These are phyloP conservation scores for Charadrius vociferus DNA, from an alignment of 2,113 vertebrate genomes.

Conservation along the genomic window DNA sequence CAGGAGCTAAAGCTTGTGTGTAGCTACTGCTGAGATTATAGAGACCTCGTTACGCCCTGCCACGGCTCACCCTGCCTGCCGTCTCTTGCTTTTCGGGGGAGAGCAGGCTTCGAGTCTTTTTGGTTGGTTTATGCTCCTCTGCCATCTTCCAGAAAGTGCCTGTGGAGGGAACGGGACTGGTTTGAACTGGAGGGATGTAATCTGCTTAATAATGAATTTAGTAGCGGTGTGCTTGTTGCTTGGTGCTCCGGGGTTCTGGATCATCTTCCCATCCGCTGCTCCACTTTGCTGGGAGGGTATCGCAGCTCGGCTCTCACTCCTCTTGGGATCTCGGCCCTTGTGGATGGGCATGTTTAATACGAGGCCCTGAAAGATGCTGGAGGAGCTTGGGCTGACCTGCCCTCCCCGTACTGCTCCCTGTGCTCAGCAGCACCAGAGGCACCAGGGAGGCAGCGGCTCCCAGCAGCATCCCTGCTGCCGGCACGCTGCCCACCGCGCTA, in stretches of 20 bases:
- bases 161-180: accelerated
- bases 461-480: accelerated
- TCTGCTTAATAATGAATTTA: background rate
- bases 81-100: background rate
- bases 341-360: background rate
- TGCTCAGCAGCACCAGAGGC: background rate
- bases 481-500: accelerated
- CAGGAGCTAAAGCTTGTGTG: background rate
- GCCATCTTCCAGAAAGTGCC: background rate
- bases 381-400: background rate
- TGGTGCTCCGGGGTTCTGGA: background rate
- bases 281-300: background rate
- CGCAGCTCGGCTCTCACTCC: background rate
- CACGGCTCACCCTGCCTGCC: background rate
- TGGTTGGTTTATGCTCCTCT: background rate
- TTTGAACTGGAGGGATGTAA: background rate
- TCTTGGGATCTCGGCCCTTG: background rate
- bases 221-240: background rate
- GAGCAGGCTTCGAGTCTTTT: background rate
- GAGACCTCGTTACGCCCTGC: background rate
- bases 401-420: accelerated
- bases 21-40: background rate
- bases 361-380: accelerated
- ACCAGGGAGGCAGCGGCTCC: background rate
- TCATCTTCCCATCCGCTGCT: background rate